Conservation (phyloP, 37 sponge, comb jelly and placozoan species). For the Lycopodina hypogea region DNA sequence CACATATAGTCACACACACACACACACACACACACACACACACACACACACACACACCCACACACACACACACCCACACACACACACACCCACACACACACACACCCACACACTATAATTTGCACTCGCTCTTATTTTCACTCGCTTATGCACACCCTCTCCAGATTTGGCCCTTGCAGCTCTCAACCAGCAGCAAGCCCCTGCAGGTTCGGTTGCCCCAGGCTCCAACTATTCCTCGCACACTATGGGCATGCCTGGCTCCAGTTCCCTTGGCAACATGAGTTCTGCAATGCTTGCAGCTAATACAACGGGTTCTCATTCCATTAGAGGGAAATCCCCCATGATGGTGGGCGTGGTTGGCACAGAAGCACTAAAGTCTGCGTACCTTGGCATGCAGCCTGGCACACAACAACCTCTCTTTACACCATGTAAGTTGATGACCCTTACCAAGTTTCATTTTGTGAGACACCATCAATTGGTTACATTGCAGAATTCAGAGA, state of each 20-base stretch:
- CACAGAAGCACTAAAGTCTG: neutral
- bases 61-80: no score
- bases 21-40: neutral
- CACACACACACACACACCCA: no score
- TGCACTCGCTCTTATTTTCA: neutral
- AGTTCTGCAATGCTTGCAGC: conserved; percentile 59
- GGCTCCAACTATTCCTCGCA: neutral
- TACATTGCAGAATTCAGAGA: no score
- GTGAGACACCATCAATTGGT: no score
- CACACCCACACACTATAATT: neutral
- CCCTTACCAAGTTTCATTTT: no score
- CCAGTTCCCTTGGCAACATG: conserved; percentile 39
- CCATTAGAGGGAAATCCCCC: neutral
- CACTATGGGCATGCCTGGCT: neutral
- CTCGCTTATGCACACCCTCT: neutral
- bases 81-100: no score
- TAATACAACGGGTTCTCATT: neutral
- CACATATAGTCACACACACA: neutral
- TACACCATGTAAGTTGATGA: conserved; percentile 10
- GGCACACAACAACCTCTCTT: neutral
- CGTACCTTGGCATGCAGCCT: conserved; percentile 19
- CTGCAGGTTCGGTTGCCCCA: neutral
- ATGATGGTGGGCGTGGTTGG: neutral
- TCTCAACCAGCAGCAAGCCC: conserved; percentile 13
- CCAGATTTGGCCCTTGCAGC: conserved; percentile 9